Percentiles rank a stretch among this genome's conserved stretches.
Evolutionary conservation across 2,113 vertebrate species (phyloP).

Genomic region (Cervus canadensis): DNA sequence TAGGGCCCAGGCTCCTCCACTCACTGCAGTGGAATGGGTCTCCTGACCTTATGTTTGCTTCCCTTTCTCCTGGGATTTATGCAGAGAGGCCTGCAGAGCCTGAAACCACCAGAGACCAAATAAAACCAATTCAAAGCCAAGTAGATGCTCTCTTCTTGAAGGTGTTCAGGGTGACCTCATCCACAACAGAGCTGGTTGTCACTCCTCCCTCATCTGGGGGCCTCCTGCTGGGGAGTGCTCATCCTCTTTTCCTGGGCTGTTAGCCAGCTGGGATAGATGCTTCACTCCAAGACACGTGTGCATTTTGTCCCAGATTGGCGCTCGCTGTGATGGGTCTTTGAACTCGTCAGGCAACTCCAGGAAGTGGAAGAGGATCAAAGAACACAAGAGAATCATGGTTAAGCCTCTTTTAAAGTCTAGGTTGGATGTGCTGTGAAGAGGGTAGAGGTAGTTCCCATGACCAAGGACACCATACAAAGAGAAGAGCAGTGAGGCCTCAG

Average conservation of each 20-base stretch:
- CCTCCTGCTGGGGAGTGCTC: neutral
- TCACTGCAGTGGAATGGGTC: neutral
- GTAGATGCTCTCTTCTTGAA: slow-evolving; percentile 46
- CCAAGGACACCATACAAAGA: neutral
- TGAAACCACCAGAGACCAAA: slow-evolving; percentile 7
- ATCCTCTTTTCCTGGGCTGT: neutral
- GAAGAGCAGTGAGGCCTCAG: neutral
- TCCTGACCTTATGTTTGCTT: neutral
- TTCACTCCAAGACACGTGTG: slow-evolving; percentile 6
- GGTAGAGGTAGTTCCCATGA: neutral
- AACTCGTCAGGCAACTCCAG: slow-evolving; percentile 38
- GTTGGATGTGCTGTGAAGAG: neutral
- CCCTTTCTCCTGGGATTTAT: slow-evolving; percentile 30
- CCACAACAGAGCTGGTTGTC: slow-evolving; percentile 34
- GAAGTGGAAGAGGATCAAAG: slow-evolving; percentile 56
- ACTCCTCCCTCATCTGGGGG: neutral
- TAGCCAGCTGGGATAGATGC: neutral
- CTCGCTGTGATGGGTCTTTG: slow-evolving; percentile 18
- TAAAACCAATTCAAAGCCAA: slow-evolving; percentile 57
- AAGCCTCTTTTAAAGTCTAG: neutral
- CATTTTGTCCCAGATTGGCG: slow-evolving; percentile 24
- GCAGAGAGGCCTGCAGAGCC: neutral
- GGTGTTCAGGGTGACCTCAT: slow-evolving; percentile 42
- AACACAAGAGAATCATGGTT: neutral
- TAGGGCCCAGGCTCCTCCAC: slow-evolving; percentile 35